Evolutionary conservation across 2,888 invertebrate species (phyloP), one percentile per base, ranked within the genome.

Genomic region (Drosophila anomelani): DNA sequence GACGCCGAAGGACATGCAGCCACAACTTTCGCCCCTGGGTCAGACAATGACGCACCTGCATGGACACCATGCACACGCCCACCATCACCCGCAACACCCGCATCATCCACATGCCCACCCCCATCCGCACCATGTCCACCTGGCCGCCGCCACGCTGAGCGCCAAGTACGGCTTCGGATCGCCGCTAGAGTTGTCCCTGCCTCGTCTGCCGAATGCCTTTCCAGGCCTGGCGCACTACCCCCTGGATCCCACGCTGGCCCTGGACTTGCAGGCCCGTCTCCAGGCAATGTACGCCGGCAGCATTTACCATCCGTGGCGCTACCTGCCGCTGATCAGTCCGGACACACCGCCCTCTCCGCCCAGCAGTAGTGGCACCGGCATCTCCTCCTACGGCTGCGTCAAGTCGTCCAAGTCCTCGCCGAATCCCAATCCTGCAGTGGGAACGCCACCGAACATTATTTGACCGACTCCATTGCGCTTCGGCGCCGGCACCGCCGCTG

Each of bases 391-490:
- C 53, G 92, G 91, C 57, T 92, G 92, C 71, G 91, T 92, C 49
- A 93, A 92, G 69, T 91, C 91, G 56, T 86, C 90, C 47, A 92
- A 92, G 63, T 90, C 92, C 34, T 93, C 93, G 29, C 92, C 93
- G 8, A 90, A 26, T 84, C 88, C 47, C 67, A 83, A 39, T 74
- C 83, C 43, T 89, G 89, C 70, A 88, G 90, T 39, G 34, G 51
- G 51, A 34, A 20, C 51, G 20, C 90, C 92, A 46, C 91, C 92
- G 4, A 93, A 91, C 78, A 91, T 93, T 75, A 93, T 93, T 91
- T 93, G 93, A 93, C 93, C 93, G 87, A 93, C 93, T 91, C 93
- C 93, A 39, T 75, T 93, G 89, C 93, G 93, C 88, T 93, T 90
- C 80, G 92, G 92, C 86, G 91, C 92, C 75, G 91, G 92, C 86